These are phyloP conservation scores for Acanthisitta chloris DNA, from an alignment of 2,113 vertebrate species.

Conservation along the genomic window DNA sequence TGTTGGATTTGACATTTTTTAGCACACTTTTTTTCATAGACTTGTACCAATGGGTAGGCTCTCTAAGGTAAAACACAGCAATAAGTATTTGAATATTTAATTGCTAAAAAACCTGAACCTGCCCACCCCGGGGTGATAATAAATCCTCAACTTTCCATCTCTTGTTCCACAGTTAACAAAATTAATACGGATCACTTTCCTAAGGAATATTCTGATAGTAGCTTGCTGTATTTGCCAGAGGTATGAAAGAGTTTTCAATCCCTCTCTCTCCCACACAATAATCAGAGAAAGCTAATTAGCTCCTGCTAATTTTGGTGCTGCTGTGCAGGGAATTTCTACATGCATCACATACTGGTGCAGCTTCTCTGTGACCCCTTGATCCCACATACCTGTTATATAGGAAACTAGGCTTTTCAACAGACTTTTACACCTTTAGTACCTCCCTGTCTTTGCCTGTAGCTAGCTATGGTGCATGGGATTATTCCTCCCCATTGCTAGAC, in stretches of 20 bases:
- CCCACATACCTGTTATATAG: rapidly evolving
- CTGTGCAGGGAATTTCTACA: not conserved
- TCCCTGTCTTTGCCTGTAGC: not conserved
- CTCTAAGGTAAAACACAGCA: not conserved
- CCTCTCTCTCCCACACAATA: too few species aligned
- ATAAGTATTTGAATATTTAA: not conserved
- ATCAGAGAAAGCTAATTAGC: not conserved
- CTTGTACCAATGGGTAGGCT: rapidly evolving
- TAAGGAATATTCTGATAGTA: not conserved
- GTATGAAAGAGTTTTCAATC: not conserved
- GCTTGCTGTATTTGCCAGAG: not conserved
- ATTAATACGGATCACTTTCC: not conserved
- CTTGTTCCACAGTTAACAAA: not conserved
- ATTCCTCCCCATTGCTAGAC: rapidly evolving
- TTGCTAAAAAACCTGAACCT: not conserved
- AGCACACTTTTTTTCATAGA: not conserved
- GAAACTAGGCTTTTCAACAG: not conserved
- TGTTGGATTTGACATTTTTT: not conserved
- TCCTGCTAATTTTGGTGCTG: not conserved
- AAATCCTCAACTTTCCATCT: not conserved
- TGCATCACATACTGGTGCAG: not conserved
- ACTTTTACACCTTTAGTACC: not conserved
- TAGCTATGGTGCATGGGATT: not conserved
- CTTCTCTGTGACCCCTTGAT: not conserved
- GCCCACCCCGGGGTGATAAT: not conserved